Percentiles rank a stretch among this genome's conserved stretches.
Conservation (phyloP, 1,140 invertebrate genomes). For the Eupeodes corollae region DNA sequence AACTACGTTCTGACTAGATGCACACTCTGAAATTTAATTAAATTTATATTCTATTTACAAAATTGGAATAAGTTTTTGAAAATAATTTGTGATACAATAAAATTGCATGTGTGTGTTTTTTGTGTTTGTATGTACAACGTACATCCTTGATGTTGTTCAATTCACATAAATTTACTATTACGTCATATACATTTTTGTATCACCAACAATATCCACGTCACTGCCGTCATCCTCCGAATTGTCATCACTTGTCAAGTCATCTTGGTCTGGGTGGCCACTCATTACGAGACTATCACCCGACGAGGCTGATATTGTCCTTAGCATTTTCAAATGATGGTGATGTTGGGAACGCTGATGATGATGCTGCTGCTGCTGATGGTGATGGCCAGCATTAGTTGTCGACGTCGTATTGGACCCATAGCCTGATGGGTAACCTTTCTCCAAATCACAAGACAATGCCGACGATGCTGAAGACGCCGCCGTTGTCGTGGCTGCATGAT, state of each 20-base stretch:
- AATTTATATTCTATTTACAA: no score
- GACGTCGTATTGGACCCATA: no score
- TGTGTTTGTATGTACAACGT: no score
- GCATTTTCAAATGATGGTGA: slow-evolving; percentile 28
- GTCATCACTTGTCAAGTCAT: slow-evolving; percentile 23
- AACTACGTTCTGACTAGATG: no score
- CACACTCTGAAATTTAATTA: no score
- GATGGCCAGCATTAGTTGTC: slow-evolving; percentile 3
- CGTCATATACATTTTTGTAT: slow-evolving; percentile 31
- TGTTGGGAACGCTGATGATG: slow-evolving; percentile 1
- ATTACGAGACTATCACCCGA: no score
- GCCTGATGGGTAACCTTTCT: neutral
- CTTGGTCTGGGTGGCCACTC: slow-evolving; percentile 11
- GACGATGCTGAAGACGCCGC: slow-evolving; percentile 1
- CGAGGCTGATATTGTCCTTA: slow-evolving; percentile 10
- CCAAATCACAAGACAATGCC: neutral
- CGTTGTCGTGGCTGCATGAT: neutral
- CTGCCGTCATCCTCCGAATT: slow-evolving; percentile 27
- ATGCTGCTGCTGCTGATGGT: neutral
- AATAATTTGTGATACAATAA: no score
- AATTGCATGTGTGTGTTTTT: no score
- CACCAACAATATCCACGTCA: slow-evolving; percentile 36
- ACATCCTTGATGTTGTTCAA: no score
- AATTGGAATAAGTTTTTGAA: no score
- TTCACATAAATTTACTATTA: slow-evolving; percentile 9